A percentile compares a stretch with the other conserved stretches of the same genome.
These are phyloP conservation scores for Cacatua alba DNA, from an alignment of 2,113 vertebrate genomes.

Conservation along the genomic window DNA sequence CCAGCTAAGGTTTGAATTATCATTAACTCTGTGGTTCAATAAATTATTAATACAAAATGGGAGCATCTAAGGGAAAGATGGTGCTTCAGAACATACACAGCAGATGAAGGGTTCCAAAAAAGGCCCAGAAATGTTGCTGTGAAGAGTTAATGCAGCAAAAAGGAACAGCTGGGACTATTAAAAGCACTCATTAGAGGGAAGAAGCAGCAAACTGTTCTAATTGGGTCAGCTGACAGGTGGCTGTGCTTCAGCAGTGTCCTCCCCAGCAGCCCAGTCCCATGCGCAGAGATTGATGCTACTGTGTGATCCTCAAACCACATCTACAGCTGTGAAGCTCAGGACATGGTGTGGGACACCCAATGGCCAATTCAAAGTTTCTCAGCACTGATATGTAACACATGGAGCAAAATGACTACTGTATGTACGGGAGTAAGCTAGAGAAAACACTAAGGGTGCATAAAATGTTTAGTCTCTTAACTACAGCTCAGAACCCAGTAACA, in stretches of 20 bases:
- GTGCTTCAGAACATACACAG: not conserved
- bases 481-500: not conserved
- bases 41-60: constrained; percentile 18
- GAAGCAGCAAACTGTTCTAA: constrained; percentile 30
- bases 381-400: rapidly evolving
- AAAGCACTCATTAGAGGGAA: constrained; percentile 46
- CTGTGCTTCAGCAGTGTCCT: not conserved
- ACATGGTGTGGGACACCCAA: rapidly evolving
- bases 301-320: not conserved
- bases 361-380: not conserved
- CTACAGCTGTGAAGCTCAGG: not conserved
- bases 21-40: not conserved
- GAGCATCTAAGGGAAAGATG: not conserved
- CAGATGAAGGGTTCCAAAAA: not conserved
- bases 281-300: not conserved
- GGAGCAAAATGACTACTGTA: not conserved
- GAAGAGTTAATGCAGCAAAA: constrained; percentile 9
- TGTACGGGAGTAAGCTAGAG: rapidly evolving
- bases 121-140: not conserved
- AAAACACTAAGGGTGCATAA: not conserved
- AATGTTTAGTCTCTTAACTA: not conserved
- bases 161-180: constrained; percentile 55
- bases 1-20: constrained; percentile 5
- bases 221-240: constrained; percentile 73
- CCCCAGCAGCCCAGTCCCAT: not conserved